Evolutionary conservation across 2,113 vertebrate species (phyloP), one percentile per base, ranked within the genome.

Genomic region (Danionella cerebrum): DNA sequence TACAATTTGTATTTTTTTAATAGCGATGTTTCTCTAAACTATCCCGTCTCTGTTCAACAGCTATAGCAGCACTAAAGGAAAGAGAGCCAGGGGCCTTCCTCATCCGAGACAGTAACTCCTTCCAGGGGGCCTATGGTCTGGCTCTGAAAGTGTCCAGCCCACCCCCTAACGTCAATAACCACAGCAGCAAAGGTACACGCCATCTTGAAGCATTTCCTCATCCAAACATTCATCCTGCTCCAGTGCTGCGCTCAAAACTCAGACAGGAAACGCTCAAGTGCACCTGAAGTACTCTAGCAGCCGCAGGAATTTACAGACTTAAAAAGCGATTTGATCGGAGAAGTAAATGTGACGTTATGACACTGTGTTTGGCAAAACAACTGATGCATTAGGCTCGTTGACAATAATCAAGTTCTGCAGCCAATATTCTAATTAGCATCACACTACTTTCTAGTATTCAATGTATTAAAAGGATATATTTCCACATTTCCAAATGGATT

Each of bases 71-170:
- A 57, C 82, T 96, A 74, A 94, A 94, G 82, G 89, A 90, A 73
- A 82, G 86, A 78, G 92, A 94, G 39, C 91, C 94, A 0, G 93
- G 94, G 5, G 80, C 87, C 27, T 96, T 96, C 79, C 84, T 96
- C 70, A 91, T 96, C 82, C 86, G 94, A 42, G 92, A 95, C 84
- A 96, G 94, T 29, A 94, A 92, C 78, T 95, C 93, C 19, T 96
- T 95, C 83, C 94, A 93, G 68, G 94, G 94, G 29, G 94, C 93
- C 8, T 96, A 96, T 1, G 94, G 94, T 3, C 80, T 96, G 76
- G 94, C 94, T 39, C 88, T 96, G 63, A 95, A 94, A 76, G 94
- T 96, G 81, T 87, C 88, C 2, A 90, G 88, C 0, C 90, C 93
- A 22, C 94, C 94, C n/a, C 78, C 88, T 31, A 92, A 88, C 6